Evolutionary conservation across 2,797 vertebrate species (phyloP), one percentile per base, ranked within the genome.

Genomic region (Acanthurus tractus): DNA sequence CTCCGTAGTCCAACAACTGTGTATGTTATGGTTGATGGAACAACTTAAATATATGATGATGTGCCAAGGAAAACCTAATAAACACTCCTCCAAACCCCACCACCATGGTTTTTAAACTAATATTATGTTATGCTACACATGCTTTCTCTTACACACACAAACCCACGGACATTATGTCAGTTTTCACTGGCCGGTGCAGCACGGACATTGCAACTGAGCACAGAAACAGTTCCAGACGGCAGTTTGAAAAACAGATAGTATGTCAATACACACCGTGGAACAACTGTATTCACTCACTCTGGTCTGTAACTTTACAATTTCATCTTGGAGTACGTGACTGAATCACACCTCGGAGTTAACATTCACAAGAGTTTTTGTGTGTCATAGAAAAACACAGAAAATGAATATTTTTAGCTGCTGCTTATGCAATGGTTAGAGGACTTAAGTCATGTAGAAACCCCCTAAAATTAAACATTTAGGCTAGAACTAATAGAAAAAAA

Each of bases 31-130:
- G 82, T 89, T 78, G 82, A 92, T 90, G 86, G 89, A 91, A 90
- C 84, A 85, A 87, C 82, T 92, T 89, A 89, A 93, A 94, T 86
- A 90, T 66, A 89, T 84, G 55, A 61, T 11, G 62, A 79, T 84
- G 78, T 90, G 94, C 93, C 94, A 95, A 94, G 85, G 81, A 90
- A 89, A 88, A 91, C 87, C 84, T 86, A 93, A 93, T 82, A 88
- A 93, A 94, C 79, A 91, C 72, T 83, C 83, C 85, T 90, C 79
- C 86, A 82, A 89, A 90, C 63, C 78, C 68, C 61, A 86, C 88
- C 84, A 68, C 81, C 70, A 44, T 61, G 29, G 71, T 85, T 92
- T 92, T 88, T 92, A 83, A 92, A 87, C 86, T 89, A 91, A 93
- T 89, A 92, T 92, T 94, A 87, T 90, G 90, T 65, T 77, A 82